Evolutionary conservation across 1,140 invertebrate species (phyloP), one percentile per base, ranked within the genome.

Genomic region (Camponotus vicinus): DNA sequence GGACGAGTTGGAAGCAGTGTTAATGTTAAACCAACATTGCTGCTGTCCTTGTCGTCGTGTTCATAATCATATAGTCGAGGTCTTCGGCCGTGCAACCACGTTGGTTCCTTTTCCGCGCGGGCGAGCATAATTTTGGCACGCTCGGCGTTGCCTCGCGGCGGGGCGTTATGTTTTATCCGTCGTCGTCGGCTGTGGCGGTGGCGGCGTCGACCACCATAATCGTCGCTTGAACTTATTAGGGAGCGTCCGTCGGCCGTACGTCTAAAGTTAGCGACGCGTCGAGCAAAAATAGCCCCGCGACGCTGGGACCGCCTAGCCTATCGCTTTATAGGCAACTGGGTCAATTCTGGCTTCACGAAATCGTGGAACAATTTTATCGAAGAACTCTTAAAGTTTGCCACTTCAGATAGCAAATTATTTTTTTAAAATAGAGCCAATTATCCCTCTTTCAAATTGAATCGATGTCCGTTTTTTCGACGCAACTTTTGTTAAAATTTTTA

Each of bases 211-310:
- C 88, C 90, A 92, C 92, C 92, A 94, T 94, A 94, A 95, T 93
- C 91, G 91, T 90, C 86, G 92, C 93, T 95, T 95, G 95, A 93
- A 94, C 95, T 94, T 95, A 95, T 95, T 91, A 95, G 93, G 95
- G 95, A 95, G 93, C 92, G 94, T 92, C 92, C 92, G 92, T 91
- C 89, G 86, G 86, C 88, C 92, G 92, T 91, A 88, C 89, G 92
- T 87, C 94, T 95, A 95, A 95, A 94, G 92, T 95, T 95, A 95
- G 93, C 92, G 86, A 45, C 86, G 80, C 90, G 92, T 80, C 79
- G 79, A 85, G 92, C 89, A 83, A 89, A 95, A 95, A 95, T 95
- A 95, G 93, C 89, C 88, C 66, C 91, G 87, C 92, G 91, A 92
- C 90, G 90, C 92, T 84, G 89, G 84, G 86, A 86, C 92, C 80